A percentile compares a stretch with the other conserved stretches of the same genome.
phyloP scores from a whole-genome alignment of 2,888 invertebrate species.

The Zaprionus bogoriensis region DNA sequence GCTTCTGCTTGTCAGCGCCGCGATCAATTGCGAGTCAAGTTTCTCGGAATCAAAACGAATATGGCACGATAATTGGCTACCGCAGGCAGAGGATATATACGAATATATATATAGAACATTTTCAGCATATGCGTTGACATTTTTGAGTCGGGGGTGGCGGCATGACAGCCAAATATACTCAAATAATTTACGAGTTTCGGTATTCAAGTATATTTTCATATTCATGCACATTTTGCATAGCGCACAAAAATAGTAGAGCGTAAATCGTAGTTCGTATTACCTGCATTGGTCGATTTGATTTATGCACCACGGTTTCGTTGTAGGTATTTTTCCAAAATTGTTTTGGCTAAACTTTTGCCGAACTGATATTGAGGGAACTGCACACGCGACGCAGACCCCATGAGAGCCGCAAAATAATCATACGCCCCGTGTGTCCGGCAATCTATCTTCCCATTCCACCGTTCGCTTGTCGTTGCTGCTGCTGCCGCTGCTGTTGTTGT shows the following conservation, averaged over 20 bases:
- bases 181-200: slow-evolving; percentile 15
- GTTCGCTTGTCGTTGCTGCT: background rate
- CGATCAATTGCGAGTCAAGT: slow-evolving; percentile 33
- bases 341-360: background rate
- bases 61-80: slow-evolving; percentile 6
- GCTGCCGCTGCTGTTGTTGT: slow-evolving; percentile 18
- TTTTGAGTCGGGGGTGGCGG: background rate
- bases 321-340: slow-evolving; percentile 9
- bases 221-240: background rate
- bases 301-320: background rate
- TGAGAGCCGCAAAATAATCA: slow-evolving; percentile 20
- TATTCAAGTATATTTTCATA: background rate
- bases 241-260: background rate
- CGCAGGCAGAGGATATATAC: background rate
- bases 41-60: slow-evolving; percentile 5
- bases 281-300: slow-evolving; percentile 9
- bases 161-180: slow-evolving; percentile 1
- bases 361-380: background rate
- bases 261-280: no score
- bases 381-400: background rate
- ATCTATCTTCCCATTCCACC: slow-evolving; percentile 23
- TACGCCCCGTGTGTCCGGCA: slow-evolving; percentile 32
- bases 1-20: slow-evolving; percentile 31
- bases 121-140: slow-evolving; percentile 19
- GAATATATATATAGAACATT: background rate